A percentile compares a stretch with the other conserved stretches of the same genome.
phyloP scores from a whole-genome alignment of 1,140 invertebrate species.

The Lepidurus arcticus region DNA sequence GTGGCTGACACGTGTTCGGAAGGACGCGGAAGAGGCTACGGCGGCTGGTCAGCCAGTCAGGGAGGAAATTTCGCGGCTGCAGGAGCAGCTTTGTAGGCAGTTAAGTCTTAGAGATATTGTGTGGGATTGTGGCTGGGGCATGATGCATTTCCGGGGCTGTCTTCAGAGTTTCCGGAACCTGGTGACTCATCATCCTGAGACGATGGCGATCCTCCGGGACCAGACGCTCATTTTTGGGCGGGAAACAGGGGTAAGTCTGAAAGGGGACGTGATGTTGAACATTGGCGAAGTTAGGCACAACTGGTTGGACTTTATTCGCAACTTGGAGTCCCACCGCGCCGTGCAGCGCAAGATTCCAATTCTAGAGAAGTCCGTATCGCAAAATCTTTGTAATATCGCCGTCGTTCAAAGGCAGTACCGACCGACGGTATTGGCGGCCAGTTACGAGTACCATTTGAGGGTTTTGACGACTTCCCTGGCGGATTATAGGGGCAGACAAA shows the following conservation, averaged over 20 bases:
- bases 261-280: slow-evolving; percentile 79
- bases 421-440: slow-evolving; percentile 73
- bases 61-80: slow-evolving; percentile 59
- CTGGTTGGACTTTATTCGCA: slow-evolving; percentile 84
- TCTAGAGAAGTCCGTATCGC: slow-evolving; percentile 74
- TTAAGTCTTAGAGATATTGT: slow-evolving; percentile 56
- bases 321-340: slow-evolving; percentile 66
- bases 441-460: slow-evolving; percentile 73
- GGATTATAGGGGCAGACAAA: slow-evolving; percentile 64
- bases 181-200: slow-evolving; percentile 38
- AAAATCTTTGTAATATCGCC: slow-evolving; percentile 68
- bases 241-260: slow-evolving; percentile 78
- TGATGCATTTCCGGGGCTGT: slow-evolving; percentile 75
- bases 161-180: slow-evolving; percentile 49
- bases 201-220: slow-evolving; percentile 46
- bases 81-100: slow-evolving; percentile 50
- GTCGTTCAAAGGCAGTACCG: slow-evolving; percentile 82
- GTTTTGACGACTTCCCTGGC: slow-evolving; percentile 74
- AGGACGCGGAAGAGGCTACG: slow-evolving; percentile 54
- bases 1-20: slow-evolving; percentile 61
- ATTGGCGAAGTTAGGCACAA: slow-evolving; percentile 84
- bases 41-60: slow-evolving; percentile 56
- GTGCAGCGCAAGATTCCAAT: slow-evolving; percentile 66
- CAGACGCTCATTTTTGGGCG: slow-evolving; percentile 73
- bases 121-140: slow-evolving; percentile 83